These are phyloP conservation scores for Bos javanicus DNA, from an alignment of 2,113 vertebrate species.

Conservation along the genomic window DNA sequence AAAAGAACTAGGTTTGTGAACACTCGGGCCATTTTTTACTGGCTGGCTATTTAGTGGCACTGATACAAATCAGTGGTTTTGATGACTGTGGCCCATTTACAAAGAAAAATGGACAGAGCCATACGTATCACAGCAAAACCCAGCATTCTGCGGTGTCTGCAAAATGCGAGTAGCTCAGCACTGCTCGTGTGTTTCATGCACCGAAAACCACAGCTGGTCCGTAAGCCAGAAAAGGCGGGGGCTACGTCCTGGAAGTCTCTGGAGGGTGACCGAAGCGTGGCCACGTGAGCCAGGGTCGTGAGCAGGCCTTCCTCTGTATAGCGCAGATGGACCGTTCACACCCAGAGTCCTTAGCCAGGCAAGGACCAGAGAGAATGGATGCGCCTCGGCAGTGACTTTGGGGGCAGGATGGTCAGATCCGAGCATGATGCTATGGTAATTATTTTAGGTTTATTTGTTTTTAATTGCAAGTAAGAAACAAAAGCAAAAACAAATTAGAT, in stretches of 20 bases:
- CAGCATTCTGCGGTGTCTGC: neutral
- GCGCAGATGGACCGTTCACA: neutral
- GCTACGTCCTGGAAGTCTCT: neutral
- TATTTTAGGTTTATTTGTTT: neutral
- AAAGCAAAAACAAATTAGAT: neutral
- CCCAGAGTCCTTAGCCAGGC: neutral
- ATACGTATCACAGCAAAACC: neutral
- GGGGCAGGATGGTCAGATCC: neutral
- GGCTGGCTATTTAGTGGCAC: neutral
- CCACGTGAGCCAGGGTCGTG: fast-evolving
- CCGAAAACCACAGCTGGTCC: neutral
- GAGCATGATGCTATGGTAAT: neutral
- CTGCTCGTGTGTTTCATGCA: fast-evolving
- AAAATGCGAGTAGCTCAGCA: neutral
- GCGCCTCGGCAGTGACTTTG: fast-evolving
- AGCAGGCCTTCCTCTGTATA: neutral
- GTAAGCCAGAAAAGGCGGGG: fast-evolving
- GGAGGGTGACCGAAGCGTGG: too few relatives aligned
- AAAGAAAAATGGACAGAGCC: neutral
- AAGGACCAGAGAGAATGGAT: neutral
- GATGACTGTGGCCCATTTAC: neutral
- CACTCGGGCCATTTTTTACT: neutral
- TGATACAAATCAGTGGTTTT: neutral
- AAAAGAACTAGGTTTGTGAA: neutral
- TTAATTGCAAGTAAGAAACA: neutral